Evolutionary conservation across 2,113 vertebrate species (phyloP).

Genomic region (Aegithalos caudatus): DNA sequence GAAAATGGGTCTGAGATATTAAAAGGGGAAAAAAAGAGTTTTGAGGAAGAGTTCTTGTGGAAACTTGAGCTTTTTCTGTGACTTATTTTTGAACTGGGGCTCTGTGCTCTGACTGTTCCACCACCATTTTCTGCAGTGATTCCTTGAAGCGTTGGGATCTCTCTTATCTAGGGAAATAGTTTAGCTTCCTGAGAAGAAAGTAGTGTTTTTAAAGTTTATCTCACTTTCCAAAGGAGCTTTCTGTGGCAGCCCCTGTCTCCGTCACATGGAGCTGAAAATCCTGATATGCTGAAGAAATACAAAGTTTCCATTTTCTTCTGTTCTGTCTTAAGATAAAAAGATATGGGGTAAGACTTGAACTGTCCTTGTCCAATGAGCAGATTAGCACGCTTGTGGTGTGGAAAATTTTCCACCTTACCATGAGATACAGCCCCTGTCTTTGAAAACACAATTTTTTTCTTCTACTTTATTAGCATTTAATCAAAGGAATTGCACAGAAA

Average conservation of each 20-base stretch:
- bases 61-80: constrained; percentile 33
- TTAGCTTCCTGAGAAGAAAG: constrained; percentile 31
- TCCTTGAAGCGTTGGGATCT: constrained; percentile 16
- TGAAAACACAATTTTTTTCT: neutral
- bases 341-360: neutral
- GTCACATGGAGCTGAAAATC: constrained; percentile 31
- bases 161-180: constrained; percentile 32
- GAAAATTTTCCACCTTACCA: neutral
- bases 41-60: constrained; percentile 34
- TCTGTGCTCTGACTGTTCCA: neutral
- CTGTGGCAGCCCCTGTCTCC: neutral
- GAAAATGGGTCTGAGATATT: constrained; percentile 72
- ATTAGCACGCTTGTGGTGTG: neutral
- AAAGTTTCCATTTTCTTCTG: neutral
- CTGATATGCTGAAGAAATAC: neutral
- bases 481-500: neutral
- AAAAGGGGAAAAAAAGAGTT: neutral
- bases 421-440: neutral
- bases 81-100: constrained; percentile 34
- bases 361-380: neutral
- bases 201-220: constrained; percentile 6
- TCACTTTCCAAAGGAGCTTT: constrained; percentile 31
- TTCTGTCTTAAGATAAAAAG: neutral
- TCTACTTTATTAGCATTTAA: neutral
- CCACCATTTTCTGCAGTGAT: constrained; percentile 29